Conservation (phyloP, 1,140 invertebrate genomes). For the Wiebesia pumilae region DNA sequence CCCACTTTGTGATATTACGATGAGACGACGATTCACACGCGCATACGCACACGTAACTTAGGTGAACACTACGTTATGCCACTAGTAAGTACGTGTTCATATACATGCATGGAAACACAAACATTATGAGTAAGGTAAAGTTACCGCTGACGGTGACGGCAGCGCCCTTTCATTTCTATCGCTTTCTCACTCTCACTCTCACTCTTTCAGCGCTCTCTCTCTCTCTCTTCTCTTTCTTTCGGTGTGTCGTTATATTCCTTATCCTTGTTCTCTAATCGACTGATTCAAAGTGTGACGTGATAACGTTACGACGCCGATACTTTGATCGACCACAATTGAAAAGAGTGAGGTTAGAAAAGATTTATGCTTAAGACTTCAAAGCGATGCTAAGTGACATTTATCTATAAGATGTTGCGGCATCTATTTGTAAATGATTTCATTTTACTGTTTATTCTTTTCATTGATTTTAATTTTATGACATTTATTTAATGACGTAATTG, state of each 20-base stretch:
- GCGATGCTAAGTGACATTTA: neutral
- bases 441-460: neutral
- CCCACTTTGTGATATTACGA: conserved; percentile 8
- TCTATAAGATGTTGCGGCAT: neutral
- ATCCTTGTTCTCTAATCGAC: neutral
- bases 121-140: neutral
- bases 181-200: neutral
- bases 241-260: neutral
- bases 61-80: neutral
- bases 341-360: conserved; percentile 26
- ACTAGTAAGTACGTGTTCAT: conserved; percentile 7
- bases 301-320: neutral
- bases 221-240: neutral
- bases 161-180: conserved; percentile 32
- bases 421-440: neutral
- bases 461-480: neutral
- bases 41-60: neutral
- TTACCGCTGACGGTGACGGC: conserved; percentile 13
- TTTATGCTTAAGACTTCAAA: neutral
- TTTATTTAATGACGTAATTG: neutral
- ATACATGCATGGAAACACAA: neutral
- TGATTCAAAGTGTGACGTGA: neutral
- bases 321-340: neutral
- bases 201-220: no score
- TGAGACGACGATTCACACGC: neutral